Base-by-base conservation (phyloP, 2,113 vertebrate species). In the Manacus vitellinus region DNA sequence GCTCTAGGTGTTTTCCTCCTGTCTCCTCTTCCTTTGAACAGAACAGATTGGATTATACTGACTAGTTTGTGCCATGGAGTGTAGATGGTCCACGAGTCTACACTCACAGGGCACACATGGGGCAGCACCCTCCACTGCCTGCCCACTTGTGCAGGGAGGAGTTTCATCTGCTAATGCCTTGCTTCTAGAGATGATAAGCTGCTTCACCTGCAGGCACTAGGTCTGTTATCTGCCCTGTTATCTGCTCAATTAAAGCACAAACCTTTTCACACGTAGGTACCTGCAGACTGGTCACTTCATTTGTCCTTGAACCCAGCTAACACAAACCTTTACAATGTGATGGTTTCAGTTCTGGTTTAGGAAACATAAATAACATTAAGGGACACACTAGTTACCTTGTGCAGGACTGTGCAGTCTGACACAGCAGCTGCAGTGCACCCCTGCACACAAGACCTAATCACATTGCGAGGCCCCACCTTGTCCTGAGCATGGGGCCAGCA, bases 371-470 rank as follows among this genome's bases (percentile, higher is more conserved):
- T 33, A 58, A 6, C 23, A 27, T 41, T 6, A 65, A 75, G 30
- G 15, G n/a, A 46, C 12, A 5, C 37, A 23, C 4, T 1, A 0
- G 2, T 62, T 59, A 46, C 27, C 21, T 68, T 0, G 0, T 71
- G 16, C 23, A 41, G 56, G 68, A 31, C 25, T 1, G 3, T 17
- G 27, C 11, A 21, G 51, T 49, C n/a, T 51, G 44, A 47, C 27
- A 21, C 22, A 41, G 35, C 0, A 3, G 47, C 41, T 74, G 59
- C 43, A 33, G 55, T 30, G 33, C 28, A 72, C 18, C 51, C 33
- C 39, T 72, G 39, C 43, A 19, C 8, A 3, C n/a, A 28, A 30
- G 54, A 65, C 22, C 25, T 37, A 59, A 37, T 49, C 27, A 0
- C 21, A 8, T 51, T 51, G 37, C 24, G 22, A 41, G 72, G n/a